phyloP scores from a whole-genome alignment of 2,113 vertebrate species.

The Mesembrinibis cayennensis region DNA sequence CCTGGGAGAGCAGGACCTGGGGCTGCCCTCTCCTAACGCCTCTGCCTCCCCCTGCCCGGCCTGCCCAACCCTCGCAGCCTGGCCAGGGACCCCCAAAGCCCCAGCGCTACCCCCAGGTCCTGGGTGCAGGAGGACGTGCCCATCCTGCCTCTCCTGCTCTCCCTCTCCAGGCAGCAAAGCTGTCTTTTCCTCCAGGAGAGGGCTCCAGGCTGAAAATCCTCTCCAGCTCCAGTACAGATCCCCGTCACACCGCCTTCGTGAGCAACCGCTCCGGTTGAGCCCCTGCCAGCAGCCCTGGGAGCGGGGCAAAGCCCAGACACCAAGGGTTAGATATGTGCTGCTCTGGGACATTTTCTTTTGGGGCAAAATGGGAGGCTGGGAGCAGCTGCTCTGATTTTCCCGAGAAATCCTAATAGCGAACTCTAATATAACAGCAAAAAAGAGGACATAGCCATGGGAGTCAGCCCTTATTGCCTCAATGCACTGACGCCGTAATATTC shows the following conservation, averaged over 20 bases:
- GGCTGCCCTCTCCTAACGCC: not conserved
- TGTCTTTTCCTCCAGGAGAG: conserved; percentile 61
- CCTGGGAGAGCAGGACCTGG: not conserved
- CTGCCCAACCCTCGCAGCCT: not conserved
- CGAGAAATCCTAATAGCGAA: fast-evolving
- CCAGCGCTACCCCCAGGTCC: not conserved
- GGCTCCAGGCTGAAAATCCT: conserved; percentile 46
- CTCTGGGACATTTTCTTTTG: not conserved
- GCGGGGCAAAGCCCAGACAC: not conserved
- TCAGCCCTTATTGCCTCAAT: not conserved
- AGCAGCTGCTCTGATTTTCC: not conserved
- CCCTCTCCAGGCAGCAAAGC: not conserved
- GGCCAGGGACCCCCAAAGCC: not conserved
- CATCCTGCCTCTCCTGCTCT: not conserved
- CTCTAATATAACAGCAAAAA: not conserved
- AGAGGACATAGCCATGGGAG: not conserved
- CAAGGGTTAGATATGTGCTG: fast-evolving
- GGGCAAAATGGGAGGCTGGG: not conserved
- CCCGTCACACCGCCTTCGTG: fast-evolving
- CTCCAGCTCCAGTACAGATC: not conserved
- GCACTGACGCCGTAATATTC: fast-evolving
- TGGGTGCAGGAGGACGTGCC: not conserved
- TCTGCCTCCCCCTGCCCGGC: not conserved
- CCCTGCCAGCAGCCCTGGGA: not conserved
- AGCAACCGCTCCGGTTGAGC: not conserved